Evolutionary conservation across 2,113 vertebrate genomes (phyloP).

Genomic region (Lepus europaeus): DNA sequence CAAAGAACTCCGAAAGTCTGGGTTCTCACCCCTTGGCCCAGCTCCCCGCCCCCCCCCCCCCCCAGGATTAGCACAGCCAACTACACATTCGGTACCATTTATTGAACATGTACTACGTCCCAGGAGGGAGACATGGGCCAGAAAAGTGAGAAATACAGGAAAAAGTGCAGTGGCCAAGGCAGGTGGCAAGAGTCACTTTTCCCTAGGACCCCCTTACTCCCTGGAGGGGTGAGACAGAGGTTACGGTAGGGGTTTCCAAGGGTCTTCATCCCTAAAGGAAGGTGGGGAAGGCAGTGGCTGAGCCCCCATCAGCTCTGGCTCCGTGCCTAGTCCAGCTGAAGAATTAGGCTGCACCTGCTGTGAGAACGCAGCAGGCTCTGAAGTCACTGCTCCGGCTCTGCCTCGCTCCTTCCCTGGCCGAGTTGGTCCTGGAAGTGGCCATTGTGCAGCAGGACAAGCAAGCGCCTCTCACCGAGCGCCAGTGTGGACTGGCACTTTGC

Average conservation of each 20-base stretch:
- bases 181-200: neutral
- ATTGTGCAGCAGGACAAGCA: neutral
- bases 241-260: neutral
- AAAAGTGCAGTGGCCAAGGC: neutral
- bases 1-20: slow-evolving; percentile 76
- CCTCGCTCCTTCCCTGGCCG: neutral
- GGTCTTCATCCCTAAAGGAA: neutral
- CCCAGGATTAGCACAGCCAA: slow-evolving; percentile 21
- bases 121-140: neutral
- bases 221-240: neutral
- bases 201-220: neutral
- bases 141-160: neutral
- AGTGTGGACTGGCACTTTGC: neutral
- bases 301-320: neutral
- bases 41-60: neutral
- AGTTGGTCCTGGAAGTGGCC: neutral
- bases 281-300: neutral
- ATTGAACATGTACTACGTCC: slow-evolving; percentile 50
- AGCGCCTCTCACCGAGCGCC: neutral
- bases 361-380: neutral
- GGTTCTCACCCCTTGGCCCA: slow-evolving; percentile 65
- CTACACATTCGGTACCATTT: slow-evolving; percentile 34
- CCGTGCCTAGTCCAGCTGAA: neutral
- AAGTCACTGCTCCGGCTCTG: slow-evolving; percentile 3
- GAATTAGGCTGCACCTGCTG: neutral